phyloP scores from a whole-genome alignment of 1,140 invertebrate genomes.

The Drosophila orena region DNA sequence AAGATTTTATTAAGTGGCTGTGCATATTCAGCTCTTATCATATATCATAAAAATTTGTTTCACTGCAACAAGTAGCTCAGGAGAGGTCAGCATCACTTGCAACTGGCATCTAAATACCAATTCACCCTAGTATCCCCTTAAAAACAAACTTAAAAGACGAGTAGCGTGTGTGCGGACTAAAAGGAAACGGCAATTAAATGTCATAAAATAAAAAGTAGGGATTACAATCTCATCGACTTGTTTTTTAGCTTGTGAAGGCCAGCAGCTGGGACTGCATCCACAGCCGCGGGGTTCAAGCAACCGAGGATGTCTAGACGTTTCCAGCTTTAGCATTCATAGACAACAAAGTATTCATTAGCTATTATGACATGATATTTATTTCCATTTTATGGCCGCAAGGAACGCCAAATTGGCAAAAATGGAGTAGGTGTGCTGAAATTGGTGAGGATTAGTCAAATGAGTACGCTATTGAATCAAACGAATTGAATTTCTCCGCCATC shows the following conservation, averaged over 20 bases:
- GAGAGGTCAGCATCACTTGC: neutral
- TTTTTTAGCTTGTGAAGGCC: conserved; percentile 25
- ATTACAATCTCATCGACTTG: conserved; percentile 20
- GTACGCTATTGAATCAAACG: neutral
- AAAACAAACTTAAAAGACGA: neutral
- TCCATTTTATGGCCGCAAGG: conserved; percentile 41
- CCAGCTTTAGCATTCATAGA: conserved; percentile 38
- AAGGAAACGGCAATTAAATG: conserved; percentile 40
- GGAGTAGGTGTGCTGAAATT: neutral
- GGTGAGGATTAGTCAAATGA: neutral
- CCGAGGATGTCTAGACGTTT: conserved; percentile 42
- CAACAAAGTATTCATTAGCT: conserved; percentile 51
- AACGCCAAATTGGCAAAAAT: conserved; percentile 25
- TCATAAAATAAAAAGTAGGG: conserved; percentile 36
- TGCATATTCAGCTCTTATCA: too few species aligned
- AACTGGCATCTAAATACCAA: neutral
- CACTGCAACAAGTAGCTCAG: neutral
- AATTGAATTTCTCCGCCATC: neutral
- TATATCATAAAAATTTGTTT: too few species aligned
- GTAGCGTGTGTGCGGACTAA: conserved; percentile 10
- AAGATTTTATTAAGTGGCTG: too few species aligned
- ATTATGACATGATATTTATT: conserved; percentile 54
- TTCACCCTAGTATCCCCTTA: neutral
- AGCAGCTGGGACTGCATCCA: conserved; percentile 33
- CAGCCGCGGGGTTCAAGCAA: conserved; percentile 36